Conservation (phyloP, 2,113 vertebrate genomes). For the Oreochromis niloticus region DNA sequence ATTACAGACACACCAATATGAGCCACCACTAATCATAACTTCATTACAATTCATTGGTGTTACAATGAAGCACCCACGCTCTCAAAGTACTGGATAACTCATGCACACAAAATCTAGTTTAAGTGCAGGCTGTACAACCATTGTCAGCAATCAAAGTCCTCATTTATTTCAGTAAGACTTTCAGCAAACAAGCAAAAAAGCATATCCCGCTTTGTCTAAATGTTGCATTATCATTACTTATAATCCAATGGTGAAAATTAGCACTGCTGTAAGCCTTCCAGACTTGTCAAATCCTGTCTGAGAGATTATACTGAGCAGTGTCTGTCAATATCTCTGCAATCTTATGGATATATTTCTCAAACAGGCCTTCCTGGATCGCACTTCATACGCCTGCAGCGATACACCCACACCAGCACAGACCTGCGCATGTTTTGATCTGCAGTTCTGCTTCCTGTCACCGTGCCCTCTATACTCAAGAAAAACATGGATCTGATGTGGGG, state of each 20-base stretch:
- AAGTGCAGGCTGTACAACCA: not conserved
- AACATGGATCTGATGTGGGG: not conserved
- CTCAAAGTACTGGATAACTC: not conserved
- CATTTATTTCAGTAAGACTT: not conserved
- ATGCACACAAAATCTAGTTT: not conserved
- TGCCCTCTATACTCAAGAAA: not conserved
- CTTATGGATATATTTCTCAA: not conserved
- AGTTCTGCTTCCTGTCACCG: not conserved
- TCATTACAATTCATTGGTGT: not conserved
- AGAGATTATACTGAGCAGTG: not conserved
- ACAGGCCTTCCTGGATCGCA: not conserved
- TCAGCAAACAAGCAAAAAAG: not conserved
- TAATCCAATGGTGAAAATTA: not conserved
- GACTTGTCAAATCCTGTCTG: not conserved
- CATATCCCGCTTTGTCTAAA: accelerated
- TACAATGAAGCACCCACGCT: not conserved
- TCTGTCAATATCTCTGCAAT: not conserved
- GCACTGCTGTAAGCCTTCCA: not conserved
- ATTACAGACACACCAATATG: accelerated
- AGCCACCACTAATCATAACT: not conserved
- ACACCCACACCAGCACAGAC: not conserved
- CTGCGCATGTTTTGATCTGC: not conserved
- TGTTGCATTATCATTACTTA: not conserved
- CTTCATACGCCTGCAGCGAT: not conserved
- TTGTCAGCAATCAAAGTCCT: not conserved